A percentile compares a stretch with the other conserved stretches of the same genome.
These are phyloP conservation scores for Antechinus flavipes DNA, from an alignment of 2,113 vertebrate genomes.

Conservation along the genomic window DNA sequence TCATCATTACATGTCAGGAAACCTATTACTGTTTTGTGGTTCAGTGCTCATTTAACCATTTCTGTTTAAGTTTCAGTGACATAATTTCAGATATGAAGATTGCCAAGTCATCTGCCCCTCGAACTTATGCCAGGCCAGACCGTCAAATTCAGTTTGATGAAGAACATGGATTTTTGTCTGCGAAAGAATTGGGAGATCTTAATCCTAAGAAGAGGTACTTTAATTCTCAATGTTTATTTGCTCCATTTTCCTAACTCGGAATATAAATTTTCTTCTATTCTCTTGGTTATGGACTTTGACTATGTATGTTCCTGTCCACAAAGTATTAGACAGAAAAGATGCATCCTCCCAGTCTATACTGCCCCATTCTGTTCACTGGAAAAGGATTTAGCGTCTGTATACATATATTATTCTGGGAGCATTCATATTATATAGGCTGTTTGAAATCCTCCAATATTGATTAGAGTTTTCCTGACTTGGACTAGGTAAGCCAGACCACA, in stretches of 20 bases:
- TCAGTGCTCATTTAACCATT: constrained; percentile 5
- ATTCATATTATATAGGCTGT: background rate
- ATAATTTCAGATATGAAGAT: constrained; percentile 93
- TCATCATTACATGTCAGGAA: constrained; percentile 1
- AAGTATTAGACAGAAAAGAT: background rate
- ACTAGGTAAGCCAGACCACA: background rate
- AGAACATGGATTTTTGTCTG: constrained; percentile 73
- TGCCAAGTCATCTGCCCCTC: constrained; percentile 72
- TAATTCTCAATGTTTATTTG: background rate
- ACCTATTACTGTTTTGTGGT: background rate
- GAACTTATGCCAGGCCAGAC: constrained; percentile 43
- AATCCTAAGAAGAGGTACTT: constrained; percentile 79
- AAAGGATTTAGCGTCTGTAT: background rate
- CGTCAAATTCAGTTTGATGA: constrained; percentile 89
- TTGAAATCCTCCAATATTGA: background rate
- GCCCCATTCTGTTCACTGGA: background rate
- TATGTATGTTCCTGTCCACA: background rate
- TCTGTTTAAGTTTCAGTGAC: constrained; percentile 82
- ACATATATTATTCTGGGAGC: background rate
- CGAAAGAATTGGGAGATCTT: constrained; percentile 31
- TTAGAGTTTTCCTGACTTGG: background rate
- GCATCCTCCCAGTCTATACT: background rate
- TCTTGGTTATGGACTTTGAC: background rate
- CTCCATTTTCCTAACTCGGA: background rate
- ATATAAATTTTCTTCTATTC: constrained; percentile 1